Evolutionary conservation across 2,113 vertebrate genomes (phyloP), one percentile per base, ranked within the genome.

Genomic region (Nanorana parkeri): DNA sequence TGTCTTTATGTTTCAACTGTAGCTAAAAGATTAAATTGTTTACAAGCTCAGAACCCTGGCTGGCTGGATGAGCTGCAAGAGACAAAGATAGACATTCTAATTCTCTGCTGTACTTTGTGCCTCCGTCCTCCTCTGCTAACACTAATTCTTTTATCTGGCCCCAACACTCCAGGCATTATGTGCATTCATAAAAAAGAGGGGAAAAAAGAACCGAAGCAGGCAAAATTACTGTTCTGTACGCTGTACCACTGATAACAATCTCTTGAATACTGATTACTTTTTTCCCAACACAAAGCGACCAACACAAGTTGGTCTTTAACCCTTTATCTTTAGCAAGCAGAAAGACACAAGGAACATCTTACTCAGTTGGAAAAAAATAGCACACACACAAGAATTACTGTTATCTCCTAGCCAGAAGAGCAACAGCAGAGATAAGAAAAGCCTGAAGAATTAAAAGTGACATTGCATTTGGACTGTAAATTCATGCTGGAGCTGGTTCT

Each of bases 91-190:
- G 95, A 96, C 96, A 96, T 96, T 96, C 93, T 97, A 97, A 98
- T 98, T 97, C 95, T 92, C 94, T 81, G 90, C 94, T 95, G 94
- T 95, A 95, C 95, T 96, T 94, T 92, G 92, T 90, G 91, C 92
- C 92, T 90, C 80, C 86, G 92, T 95, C 93, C 95, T 93, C 91
- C 92, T 92, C 91, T 94, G 94, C 94, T 93, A 94, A 95, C 94
- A 92, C 96, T 98, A 98, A 99, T 97, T 98, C 96, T 98, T 99
- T 98, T 99, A 98, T 99, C 96, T 98, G 97, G 94, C 95, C 96
- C 92, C 94, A 96, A 97, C 97, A 99, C 96, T 96, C 96, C 89
- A 93, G 95, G 96, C 96, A 95, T 93, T 96, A 95, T 95, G 96
- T 94, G 95, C 94, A 95, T 96, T 95, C 91, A 94, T 90, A 94